Evolutionary conservation across 2,797 vertebrate genomes (phyloP).

Genomic region (Pygocentrus nattereri): DNA sequence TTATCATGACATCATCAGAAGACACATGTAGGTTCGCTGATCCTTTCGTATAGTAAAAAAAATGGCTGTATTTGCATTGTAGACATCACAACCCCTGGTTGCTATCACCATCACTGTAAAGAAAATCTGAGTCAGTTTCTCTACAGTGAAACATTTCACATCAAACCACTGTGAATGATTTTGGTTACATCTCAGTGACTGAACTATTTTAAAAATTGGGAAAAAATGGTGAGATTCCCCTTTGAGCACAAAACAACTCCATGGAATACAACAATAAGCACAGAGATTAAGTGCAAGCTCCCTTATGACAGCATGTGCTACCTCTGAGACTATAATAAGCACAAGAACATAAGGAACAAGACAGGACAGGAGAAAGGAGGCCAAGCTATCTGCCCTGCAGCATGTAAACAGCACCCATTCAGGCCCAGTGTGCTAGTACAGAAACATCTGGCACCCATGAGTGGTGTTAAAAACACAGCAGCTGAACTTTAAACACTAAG

Average conservation of each 20-base stretch:
- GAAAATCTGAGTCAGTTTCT: too few species aligned
- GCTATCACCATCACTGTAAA: too few species aligned
- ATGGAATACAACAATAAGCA: conserved; percentile 13
- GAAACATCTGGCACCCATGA: conserved; percentile 30
- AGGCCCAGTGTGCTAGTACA: not conserved
- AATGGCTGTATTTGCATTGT: too few species aligned
- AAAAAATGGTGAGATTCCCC: too few species aligned
- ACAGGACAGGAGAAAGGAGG: conserved; percentile 48
- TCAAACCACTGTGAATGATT: too few species aligned
- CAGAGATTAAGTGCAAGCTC: conserved; percentile 14
- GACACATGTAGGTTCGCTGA: too few species aligned
- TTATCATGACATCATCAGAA: too few species aligned
- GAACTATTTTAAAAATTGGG: too few species aligned
- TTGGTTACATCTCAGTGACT: too few species aligned
- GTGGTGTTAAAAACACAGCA: not conserved
- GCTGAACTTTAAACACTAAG: not conserved
- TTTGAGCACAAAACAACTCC: conserved; percentile 19
- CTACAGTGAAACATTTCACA: too few species aligned
- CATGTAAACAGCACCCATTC: conserved; percentile 36
- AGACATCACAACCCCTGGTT: too few species aligned
- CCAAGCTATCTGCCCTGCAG: conserved; percentile 41
- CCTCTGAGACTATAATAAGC: conserved; percentile 46
- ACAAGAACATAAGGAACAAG: conserved; percentile 47
- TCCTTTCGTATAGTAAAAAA: too few species aligned
- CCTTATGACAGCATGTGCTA: conserved; percentile 3